A percentile compares a stretch with the other conserved stretches of the same genome.
These are phyloP conservation scores for Sorex fumeus DNA, from an alignment of 2,113 vertebrate species.

Conservation along the genomic window DNA sequence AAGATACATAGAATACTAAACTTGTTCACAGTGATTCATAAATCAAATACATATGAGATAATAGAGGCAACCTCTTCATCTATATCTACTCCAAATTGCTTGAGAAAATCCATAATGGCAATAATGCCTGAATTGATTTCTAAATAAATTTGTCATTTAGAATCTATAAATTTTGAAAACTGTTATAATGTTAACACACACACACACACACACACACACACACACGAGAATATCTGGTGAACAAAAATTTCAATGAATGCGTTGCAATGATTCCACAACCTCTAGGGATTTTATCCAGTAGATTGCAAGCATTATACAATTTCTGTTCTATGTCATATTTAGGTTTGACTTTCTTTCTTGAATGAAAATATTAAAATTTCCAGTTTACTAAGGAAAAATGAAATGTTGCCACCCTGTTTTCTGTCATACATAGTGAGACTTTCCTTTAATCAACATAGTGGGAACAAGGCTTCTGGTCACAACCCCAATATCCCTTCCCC, in stretches of 20 bases:
- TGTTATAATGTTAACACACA: too few relatives aligned
- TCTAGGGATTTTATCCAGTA: neutral
- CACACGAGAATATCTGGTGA: neutral
- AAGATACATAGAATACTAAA: neutral
- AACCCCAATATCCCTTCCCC: neutral
- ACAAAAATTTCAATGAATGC: neutral
- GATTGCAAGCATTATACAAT: neutral
- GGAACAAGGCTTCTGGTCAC: too few relatives aligned
- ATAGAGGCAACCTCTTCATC: neutral
- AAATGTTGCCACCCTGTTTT: neutral
- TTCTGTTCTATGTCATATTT: neutral
- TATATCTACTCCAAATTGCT: neutral
- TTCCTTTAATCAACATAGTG: neutral
- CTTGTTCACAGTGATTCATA: neutral
- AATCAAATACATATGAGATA: neutral
- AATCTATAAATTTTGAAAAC: neutral
- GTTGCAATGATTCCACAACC: neutral
- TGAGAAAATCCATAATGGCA: neutral
- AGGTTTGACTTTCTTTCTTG: neutral
- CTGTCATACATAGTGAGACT: neutral
- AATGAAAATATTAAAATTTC: neutral
- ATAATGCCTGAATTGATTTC: slow-evolving; percentile 12
- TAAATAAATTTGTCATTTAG: slow-evolving; percentile 38
- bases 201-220: too few relatives aligned
- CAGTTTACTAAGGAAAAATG: neutral